Evolutionary conservation across 1,140 invertebrate species (phyloP), one percentile per base, ranked within the genome.

Genomic region (Calephelis nemesis): DNA sequence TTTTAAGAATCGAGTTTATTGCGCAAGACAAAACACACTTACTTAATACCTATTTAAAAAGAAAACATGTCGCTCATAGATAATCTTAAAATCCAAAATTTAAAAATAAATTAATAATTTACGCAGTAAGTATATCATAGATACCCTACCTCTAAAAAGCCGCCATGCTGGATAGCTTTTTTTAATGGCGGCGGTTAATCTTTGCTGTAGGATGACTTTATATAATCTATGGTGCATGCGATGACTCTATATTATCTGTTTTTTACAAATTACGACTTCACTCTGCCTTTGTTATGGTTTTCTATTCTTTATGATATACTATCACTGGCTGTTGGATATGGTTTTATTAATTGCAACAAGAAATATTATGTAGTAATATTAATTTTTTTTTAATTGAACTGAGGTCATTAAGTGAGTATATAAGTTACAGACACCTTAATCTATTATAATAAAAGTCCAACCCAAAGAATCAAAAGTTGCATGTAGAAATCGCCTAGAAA

Each of bases 211-310:
- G 82, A 84, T 84, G 82, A 84, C 80, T 84, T 79, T 67, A 84
- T 84, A 84, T 82, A 78, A 84, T 82, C 79, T 82, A 78, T 83
- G 76, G 76, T 69, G 73, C 63, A 58, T 19, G 65, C 75, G 76
- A 83, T 83, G 80, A 80, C 78, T 82, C 75, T 83, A 83, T 82
- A 81, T 78, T 81, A 83, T 78, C 78, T 83, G 72, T 77, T 42
- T 49, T 15, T 42, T 40, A 54, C 50, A 54, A 54, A 66, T 52
- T 52, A 15, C 64, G 39, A n/a, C 42, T 50, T 42, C 48, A 50
- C 40, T 45, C 13, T n/a, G 12, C 49, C 49, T 54, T 66, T 50
- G 52, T 66, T 66, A 66, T 42, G 39, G 64, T 54, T 50, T 52
- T 52, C 64, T 54, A 66, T 58, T 58, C 30, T 58, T 58, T 58